These are phyloP conservation scores for Carcina quercana DNA, from an alignment of 2,888 invertebrate species.

Conservation along the genomic window DNA sequence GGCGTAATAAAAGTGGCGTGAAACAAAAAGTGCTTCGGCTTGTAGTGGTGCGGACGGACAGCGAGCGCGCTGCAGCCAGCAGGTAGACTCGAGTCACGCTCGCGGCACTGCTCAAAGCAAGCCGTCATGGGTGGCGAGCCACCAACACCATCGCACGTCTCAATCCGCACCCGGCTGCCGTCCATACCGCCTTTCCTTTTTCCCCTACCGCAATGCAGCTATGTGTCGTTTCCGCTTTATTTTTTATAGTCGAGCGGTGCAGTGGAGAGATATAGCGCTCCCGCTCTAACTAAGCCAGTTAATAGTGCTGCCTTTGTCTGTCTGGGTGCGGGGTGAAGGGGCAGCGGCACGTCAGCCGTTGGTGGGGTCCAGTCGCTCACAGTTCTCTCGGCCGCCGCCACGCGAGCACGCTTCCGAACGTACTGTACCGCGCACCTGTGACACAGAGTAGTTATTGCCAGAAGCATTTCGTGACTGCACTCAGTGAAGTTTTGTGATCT, in stretches of 20 bases:
- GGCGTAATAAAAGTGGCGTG: constrained; percentile 68
- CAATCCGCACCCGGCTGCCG: constrained; percentile 71
- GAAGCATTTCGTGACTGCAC: constrained; percentile 52
- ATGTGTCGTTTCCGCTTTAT: constrained; percentile 73
- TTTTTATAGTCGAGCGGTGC: constrained; percentile 66
- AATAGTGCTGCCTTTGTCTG: constrained; percentile 44
- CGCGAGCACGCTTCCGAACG: constrained; percentile 41
- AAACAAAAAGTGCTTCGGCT: constrained; percentile 54
- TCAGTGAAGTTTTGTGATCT: constrained; percentile 62
- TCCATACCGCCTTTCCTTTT: constrained; percentile 70
- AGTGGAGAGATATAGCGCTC: constrained; percentile 63
- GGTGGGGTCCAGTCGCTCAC: constrained; percentile 62
- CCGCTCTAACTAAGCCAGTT: constrained; percentile 51
- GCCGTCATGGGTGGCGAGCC: constrained; percentile 73
- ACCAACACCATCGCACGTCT: constrained; percentile 72
- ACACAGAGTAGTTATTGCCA: constrained; percentile 52
- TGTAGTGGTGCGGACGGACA: constrained; percentile 17
- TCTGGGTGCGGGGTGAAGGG: constrained; percentile 42
- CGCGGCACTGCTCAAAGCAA: constrained; percentile 52
- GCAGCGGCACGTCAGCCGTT: constrained; percentile 36
- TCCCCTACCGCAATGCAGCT: constrained; percentile 72
- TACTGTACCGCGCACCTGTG: constrained; percentile 41
- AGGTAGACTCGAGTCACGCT: constrained; percentile 37
- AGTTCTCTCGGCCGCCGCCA: constrained; percentile 58
- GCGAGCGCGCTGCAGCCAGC: constrained; percentile 33